A percentile compares a stretch with the other conserved stretches of the same genome.
phyloP scores from a whole-genome alignment of 1,140 invertebrate species.

The Nephila pilipes region DNA sequence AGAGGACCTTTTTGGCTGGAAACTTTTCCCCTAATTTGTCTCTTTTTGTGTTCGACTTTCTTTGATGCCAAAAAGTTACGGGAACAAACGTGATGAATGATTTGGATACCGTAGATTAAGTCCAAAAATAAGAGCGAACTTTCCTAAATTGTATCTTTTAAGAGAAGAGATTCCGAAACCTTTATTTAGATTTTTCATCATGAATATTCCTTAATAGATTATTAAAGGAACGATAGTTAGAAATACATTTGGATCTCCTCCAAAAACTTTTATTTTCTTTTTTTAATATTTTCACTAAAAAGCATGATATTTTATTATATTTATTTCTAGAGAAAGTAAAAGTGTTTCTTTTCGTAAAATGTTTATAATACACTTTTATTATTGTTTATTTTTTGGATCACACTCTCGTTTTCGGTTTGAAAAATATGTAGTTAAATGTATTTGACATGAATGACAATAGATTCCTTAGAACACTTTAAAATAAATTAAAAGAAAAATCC shows the following conservation, averaged over 20 bases:
- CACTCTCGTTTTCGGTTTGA: not conserved
- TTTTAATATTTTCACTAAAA: no score
- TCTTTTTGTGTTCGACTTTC: not conserved
- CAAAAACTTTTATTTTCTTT: not conserved
- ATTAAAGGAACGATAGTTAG: not conserved
- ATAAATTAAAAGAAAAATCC: no score
- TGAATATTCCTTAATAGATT: not conserved
- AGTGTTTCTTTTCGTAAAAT: no score
- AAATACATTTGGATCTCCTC: no score
- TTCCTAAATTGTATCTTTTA: conserved; percentile 4
- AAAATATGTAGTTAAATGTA: no score
- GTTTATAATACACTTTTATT: not conserved
- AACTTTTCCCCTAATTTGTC: not conserved
- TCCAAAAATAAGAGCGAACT: not conserved
- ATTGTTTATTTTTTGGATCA: not conserved
- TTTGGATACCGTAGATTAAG: not conserved
- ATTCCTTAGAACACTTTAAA: no score
- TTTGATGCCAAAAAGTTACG: conserved; percentile 32
- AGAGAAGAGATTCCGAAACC: not conserved
- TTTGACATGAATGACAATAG: no score
- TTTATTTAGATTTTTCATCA: not conserved
- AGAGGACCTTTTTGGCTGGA: not conserved
- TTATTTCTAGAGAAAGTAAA: no score
- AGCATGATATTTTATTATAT: no score
- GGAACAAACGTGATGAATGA: not conserved